phyloP scores from a whole-genome alignment of 1,140 invertebrate genomes.

The Apolygus lucorum region DNA sequence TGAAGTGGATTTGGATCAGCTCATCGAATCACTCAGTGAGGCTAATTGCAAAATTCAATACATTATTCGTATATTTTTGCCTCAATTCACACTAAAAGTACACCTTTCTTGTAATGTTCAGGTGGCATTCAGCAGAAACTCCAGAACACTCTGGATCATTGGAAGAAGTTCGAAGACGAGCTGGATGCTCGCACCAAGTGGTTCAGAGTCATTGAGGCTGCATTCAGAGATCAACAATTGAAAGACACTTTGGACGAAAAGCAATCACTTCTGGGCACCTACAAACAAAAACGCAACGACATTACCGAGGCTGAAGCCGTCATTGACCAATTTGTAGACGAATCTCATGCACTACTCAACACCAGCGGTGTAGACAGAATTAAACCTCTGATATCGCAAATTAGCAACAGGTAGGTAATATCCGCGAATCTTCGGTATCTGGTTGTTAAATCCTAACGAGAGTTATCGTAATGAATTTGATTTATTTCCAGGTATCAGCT shows the following conservation, averaged over 20 bases:
- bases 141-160: conserved; percentile 63
- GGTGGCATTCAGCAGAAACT: conserved; percentile 57
- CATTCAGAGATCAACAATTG: conserved; percentile 75
- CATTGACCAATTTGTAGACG: conserved; percentile 83
- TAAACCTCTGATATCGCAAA: conserved; percentile 79
- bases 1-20: conserved; percentile 39
- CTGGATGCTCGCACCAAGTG: conserved; percentile 71
- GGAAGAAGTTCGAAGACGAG: conserved; percentile 77
- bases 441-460: no score
- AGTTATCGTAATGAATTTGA: no score
- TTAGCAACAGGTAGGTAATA: conserved; percentile 55
- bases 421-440: background rate
- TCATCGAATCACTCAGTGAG: background rate
- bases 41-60: no score
- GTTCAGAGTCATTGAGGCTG: conserved; percentile 72
- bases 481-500: conserved; percentile 59
- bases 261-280: conserved; percentile 58
- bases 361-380: conserved; percentile 74
- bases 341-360: conserved; percentile 76
- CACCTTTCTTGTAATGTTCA: conserved; percentile 31
- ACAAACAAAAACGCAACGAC: conserved; percentile 62
- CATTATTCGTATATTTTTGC: background rate
- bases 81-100: background rate
- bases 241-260: conserved; percentile 75
- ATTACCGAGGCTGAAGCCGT: conserved; percentile 66